Base-by-base conservation (phyloP, 2,113 vertebrate genomes). In the Bos indicus region DNA sequence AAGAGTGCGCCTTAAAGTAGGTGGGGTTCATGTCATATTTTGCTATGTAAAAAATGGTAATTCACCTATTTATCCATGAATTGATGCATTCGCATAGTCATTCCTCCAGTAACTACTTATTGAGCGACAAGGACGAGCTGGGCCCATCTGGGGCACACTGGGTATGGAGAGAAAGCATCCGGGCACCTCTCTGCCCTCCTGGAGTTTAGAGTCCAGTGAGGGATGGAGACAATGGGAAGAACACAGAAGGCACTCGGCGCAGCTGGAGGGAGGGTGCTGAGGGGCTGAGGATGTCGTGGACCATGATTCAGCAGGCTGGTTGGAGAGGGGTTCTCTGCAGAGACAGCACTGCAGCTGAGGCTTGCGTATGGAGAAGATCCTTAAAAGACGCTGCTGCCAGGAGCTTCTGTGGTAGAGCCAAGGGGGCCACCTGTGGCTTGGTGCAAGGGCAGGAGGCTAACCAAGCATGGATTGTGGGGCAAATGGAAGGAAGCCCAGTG, bases 171-270 rank as follows among this genome's bases (percentile, higher is more conserved):
- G 48, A 71, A 51, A 17, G 26, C 11, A n/a, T 4, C 25, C 23
- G 12, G 33, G 19, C 1, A 25, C 25, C 19, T 26, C 23, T 28
- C 33, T 57, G 62, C 40, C 15, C 15, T 59, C n/a, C 21, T 8
- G 33, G 64, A 14, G 17, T 33, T 87, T 36, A 33, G 28, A 12
- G 4, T 86, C 77, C 36, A 64, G 8, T 6, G 54, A 56, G 56
- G 9, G 43, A n/a, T 23, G 36, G 51, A 86, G 57, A 19, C 23
- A 15, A 1, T 17, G 17, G 6, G 43, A 40, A 71, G 59, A 43
- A 40, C 2, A 1, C 0, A 15, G 46, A 62, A 40, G 51, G 28
- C 40, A 48, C 10, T 33, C 9, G 1, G 5, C 36, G 3, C 17
- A 28, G 59, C 36, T 43, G 36, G 74, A 62, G 48, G 56, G 25